Percentiles rank a stretch among this genome's conserved stretches.
Conservation (phyloP, 2,113 vertebrate genomes). For the Thamnophis sirtalis region DNA sequence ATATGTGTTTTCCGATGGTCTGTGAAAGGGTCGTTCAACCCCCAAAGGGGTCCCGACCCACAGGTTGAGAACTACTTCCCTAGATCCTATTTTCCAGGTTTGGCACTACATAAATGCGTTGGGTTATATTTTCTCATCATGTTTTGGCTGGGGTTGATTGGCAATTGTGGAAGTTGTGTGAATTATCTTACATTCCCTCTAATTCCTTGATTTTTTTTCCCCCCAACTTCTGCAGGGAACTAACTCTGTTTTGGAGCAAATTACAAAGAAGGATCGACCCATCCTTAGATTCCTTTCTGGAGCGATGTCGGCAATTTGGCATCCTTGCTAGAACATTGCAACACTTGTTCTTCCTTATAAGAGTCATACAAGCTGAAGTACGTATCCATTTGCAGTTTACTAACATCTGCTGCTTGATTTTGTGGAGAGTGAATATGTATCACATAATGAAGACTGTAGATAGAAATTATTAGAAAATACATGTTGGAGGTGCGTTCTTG, state of each 20-base stretch:
- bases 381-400: constrained; percentile 43
- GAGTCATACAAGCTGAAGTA: constrained; percentile 94
- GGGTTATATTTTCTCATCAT: background rate
- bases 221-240: constrained; percentile 76
- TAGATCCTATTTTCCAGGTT: background rate
- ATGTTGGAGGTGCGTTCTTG: background rate
- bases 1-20: too few relatives aligned
- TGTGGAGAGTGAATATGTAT: background rate
- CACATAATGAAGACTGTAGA: background rate
- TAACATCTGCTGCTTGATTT: background rate
- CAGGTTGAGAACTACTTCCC: too few relatives aligned
- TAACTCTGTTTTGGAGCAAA: constrained; percentile 95
- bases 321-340: constrained; percentile 92
- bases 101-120: background rate
- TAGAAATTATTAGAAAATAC: background rate
- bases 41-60: too few relatives aligned
- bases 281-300: constrained; percentile 86
- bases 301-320: constrained; percentile 94
- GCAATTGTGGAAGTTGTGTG: background rate
- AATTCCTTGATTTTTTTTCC: too few relatives aligned
- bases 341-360: constrained; percentile 93
- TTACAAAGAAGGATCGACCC: constrained; percentile 90
- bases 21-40: too few relatives aligned
- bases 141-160: background rate
- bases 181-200: background rate